These are phyloP conservation scores for Nematolebias whitei DNA, from an alignment of 2,113 vertebrate species.

Conservation along the genomic window DNA sequence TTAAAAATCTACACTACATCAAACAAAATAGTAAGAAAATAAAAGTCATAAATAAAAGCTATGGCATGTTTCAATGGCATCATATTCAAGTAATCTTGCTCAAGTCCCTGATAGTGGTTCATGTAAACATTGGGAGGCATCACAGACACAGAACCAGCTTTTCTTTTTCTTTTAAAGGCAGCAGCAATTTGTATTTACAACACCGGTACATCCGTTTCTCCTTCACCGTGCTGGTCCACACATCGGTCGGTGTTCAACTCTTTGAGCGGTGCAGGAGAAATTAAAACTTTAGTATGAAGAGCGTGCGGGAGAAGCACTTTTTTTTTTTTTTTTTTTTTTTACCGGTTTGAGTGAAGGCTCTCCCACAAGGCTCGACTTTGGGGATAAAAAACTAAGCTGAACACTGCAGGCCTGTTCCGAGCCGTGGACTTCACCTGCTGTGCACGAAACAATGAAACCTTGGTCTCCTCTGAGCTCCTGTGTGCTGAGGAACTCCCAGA, in stretches of 20 bases:
- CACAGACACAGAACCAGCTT: constrained; percentile 60
- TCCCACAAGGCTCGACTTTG: constrained; percentile 54
- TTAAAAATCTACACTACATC: constrained; percentile 59
- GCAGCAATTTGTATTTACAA: constrained; percentile 78
- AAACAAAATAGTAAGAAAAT: constrained; percentile 40
- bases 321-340: constrained; percentile 3
- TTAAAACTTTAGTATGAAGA: constrained; percentile 49
- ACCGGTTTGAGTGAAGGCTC: constrained; percentile 20
- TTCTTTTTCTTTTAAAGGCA: constrained; percentile 71
- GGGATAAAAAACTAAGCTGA: constrained; percentile 21
- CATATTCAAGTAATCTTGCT: constrained; percentile 87
- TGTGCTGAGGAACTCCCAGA: constrained; percentile 43
- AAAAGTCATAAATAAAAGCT: constrained; percentile 78
- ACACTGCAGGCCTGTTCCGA: constrained; percentile 16
- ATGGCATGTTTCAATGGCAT: constrained; percentile 80
- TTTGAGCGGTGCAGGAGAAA: constrained; percentile 54
- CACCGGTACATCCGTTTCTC: constrained; percentile 32
- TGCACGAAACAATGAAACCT: constrained; percentile 40
- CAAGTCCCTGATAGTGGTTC: constrained; percentile 85
- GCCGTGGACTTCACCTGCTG: constrained; percentile 52
- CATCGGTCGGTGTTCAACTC: constrained; percentile 48
- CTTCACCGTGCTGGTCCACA: constrained; percentile 63
- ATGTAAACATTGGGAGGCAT: constrained; percentile 82
- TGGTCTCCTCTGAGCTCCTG: constrained; percentile 25
- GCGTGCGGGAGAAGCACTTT: constrained; percentile 32